Conservation (phyloP, 2,113 vertebrate species). For the Rhadina sibilatrix region DNA sequence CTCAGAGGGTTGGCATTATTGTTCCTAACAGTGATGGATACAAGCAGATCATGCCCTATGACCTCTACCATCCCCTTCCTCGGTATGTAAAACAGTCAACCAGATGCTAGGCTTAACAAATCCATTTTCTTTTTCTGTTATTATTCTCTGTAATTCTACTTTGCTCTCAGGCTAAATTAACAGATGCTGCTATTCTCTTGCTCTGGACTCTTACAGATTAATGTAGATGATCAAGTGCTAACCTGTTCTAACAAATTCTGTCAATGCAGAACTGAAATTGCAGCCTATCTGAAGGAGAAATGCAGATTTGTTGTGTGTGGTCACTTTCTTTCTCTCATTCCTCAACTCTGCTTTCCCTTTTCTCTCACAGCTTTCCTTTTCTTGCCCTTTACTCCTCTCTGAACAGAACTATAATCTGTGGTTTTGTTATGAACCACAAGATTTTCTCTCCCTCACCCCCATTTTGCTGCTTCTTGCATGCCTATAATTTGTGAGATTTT, state of each 20-base stretch:
- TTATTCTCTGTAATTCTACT: background rate
- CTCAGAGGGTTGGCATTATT: conserved; percentile 86
- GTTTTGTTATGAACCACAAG: background rate
- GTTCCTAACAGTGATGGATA: conserved; percentile 93
- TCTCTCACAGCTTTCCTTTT: background rate
- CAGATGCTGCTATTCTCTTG: conserved; percentile 1
- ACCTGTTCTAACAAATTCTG: conserved; percentile 8
- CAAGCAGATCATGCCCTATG: conserved; percentile 99
- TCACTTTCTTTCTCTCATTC: background rate
- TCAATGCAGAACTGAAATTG: background rate
- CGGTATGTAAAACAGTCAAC: conserved; percentile 82
- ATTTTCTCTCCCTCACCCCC: background rate
- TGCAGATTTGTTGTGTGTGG: background rate
- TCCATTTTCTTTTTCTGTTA: background rate
- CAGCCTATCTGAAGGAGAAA: background rate
- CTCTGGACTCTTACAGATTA: background rate
- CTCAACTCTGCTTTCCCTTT: background rate
- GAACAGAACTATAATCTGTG: background rate
- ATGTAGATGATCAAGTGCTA: background rate
- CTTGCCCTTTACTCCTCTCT: background rate
- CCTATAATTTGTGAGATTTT: background rate
- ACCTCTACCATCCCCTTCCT: conserved; percentile 98
- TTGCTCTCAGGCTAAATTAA: conserved; percentile 14
- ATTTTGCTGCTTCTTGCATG: background rate
- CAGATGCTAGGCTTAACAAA: conserved; percentile 64